Base-by-base conservation (phyloP, 2,797 vertebrate species). In the Balearica regulorum region DNA sequence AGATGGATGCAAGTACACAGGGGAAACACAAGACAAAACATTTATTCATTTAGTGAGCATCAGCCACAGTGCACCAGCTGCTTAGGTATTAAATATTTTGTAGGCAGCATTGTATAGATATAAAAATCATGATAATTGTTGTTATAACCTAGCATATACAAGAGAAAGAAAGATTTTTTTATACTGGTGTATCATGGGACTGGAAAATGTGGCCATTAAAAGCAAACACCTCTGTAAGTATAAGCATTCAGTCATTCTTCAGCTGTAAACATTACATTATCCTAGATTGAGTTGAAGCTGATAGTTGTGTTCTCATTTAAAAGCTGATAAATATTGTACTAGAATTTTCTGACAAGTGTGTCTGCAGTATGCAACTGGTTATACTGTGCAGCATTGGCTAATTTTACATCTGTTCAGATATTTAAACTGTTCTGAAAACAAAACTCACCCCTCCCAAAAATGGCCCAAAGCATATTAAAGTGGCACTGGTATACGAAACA, bases 11-110 rank as follows among this genome's bases (percentile, higher is more conserved):
- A 81, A 96, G 93, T 76, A 86, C 89, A 83, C 4, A 0, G 48
- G 77, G 81, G 89, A 94, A 90, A 65, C 57, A 95, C 78, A 72
- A 91, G 87, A 87, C 93, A 83, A 93, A 95, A 83, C 78, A 86
- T 91, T 91, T 89, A 95, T 92, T 89, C 76, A 55, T 93, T 87
- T 93, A 83, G 89, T 60, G 75, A 92, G 84, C 65, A 88, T 83
- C 37, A 15, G 79, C 57, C 65, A 69, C 65, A 51, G 72, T 39
- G 33, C 83, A 84, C 85, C 91, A 95, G 88, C 72, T 97, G 96
- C 76, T 95, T 91, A 83, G 51, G 58, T 92, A 91, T 94, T 92
- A 91, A 93, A 91, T 94, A 96, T 93, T 95, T 95, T 90, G 95
- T 89, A 87, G 89, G 54, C 84, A 92, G 71, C 58, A 69, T 86